These are phyloP conservation scores for Cydia strobilella DNA, from an alignment of 1,140 invertebrate species.

Conservation along the genomic window DNA sequence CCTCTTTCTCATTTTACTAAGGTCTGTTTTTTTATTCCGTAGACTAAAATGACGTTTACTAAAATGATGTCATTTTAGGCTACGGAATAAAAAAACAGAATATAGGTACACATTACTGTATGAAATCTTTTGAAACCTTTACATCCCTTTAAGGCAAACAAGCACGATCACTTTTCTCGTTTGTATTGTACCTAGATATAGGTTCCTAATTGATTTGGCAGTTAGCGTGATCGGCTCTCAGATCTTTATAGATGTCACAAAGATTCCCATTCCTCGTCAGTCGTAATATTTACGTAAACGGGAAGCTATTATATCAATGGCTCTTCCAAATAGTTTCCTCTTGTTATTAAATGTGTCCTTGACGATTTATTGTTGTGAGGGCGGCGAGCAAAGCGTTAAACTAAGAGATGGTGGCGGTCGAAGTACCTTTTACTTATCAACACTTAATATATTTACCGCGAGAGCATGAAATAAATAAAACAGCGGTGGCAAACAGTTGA, in stretches of 20 bases:
- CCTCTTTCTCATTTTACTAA: background rate
- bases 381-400: slow-evolving; percentile 1
- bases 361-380: slow-evolving; percentile 18
- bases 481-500: too few relatives aligned
- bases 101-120: background rate
- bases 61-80: too few relatives aligned
- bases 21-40: too few relatives aligned
- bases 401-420: background rate
- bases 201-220: slow-evolving; percentile 2
- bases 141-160: background rate
- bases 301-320: slow-evolving; percentile 15
- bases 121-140: background rate
- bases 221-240: background rate
- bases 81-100: too few relatives aligned
- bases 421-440: background rate
- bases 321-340: slow-evolving; percentile 19
- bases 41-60: too few relatives aligned
- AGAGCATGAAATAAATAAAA: background rate
- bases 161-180: background rate
- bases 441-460: background rate
- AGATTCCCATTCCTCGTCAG: background rate
- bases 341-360: slow-evolving; percentile 27
- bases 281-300: slow-evolving; percentile 24
- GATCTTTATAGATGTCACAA: background rate
- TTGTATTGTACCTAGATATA: background rate